Evolutionary conservation across 2,113 vertebrate species (phyloP).

Genomic region (Dipodomys stephensi): DNA sequence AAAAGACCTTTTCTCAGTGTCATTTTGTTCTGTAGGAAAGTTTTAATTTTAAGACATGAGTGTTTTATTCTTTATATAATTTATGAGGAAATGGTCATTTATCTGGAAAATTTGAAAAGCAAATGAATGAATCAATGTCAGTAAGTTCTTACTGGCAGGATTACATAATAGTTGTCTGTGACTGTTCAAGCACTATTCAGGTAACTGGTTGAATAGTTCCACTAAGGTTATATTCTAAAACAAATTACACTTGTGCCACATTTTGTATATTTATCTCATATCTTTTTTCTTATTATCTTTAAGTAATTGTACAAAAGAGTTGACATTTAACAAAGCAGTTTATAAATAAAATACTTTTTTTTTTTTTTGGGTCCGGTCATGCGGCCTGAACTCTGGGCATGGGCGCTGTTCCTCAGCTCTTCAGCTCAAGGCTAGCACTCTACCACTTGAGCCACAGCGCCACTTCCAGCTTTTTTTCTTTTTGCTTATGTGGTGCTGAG

Average conservation of each 20-base stretch:
- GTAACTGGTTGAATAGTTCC: not conserved
- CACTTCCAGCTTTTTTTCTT: too few species aligned
- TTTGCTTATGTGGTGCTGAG: too few species aligned
- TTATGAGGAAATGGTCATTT: constrained; percentile 25
- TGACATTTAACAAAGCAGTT: too few species aligned
- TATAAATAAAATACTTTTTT: too few species aligned
- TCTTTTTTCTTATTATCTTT: constrained; percentile 1
- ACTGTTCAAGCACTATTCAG: not conserved
- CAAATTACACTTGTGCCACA: not conserved
- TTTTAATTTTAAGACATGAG: constrained; percentile 4
- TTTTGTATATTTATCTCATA: not conserved
- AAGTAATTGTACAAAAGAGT: too few species aligned
- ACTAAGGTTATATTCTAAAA: constrained; percentile 5
- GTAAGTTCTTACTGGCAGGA: not conserved
- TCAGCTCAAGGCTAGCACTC: too few species aligned
- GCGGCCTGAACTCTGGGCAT: too few species aligned
- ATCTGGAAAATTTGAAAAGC: constrained; percentile 37
- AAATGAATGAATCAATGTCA: constrained; percentile 23
- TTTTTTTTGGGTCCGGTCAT: too few species aligned
- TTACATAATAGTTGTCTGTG: not conserved
- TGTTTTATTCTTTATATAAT: constrained; percentile 44
- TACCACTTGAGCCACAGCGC: too few species aligned
- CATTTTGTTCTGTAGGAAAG: constrained; percentile 34
- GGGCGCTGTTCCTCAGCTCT: too few species aligned
- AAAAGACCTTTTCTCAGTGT: not conserved